Conservation (phyloP, 1,140 invertebrate genomes). For the Drosophila busckii region DNA sequence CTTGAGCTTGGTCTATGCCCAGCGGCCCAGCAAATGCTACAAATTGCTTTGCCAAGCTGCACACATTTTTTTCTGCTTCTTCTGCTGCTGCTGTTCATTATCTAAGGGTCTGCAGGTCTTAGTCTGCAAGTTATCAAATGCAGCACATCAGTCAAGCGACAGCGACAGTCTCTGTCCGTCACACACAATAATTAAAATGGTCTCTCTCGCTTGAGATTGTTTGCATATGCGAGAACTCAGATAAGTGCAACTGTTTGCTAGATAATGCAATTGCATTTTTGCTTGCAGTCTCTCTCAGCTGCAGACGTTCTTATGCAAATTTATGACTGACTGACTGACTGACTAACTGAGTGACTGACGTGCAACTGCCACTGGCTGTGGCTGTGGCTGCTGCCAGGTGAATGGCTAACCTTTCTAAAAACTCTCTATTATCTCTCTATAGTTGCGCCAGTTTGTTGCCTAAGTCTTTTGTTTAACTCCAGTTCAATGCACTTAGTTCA, state of each 20-base stretch:
- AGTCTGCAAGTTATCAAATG: slow-evolving; percentile 70
- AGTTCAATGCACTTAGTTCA: slow-evolving; percentile 50
- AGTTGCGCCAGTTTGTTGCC: slow-evolving; percentile 37
- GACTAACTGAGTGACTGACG: slow-evolving; percentile 34
- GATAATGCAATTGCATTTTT: slow-evolving; percentile 58
- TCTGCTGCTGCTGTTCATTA: slow-evolving; percentile 62
- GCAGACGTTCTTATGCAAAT: slow-evolving; percentile 71
- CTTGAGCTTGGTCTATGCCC: slow-evolving; percentile 6
- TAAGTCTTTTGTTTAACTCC: slow-evolving; percentile 37
- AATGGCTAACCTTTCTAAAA: slow-evolving; percentile 71
- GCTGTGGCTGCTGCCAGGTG: slow-evolving; percentile 23
- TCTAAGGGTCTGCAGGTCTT: slow-evolving; percentile 63
- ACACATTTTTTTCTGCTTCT: too few relatives aligned
- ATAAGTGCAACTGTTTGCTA: slow-evolving; percentile 55
- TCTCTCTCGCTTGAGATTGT: slow-evolving; percentile 37
- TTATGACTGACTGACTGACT: slow-evolving; percentile 65
- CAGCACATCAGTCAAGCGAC: slow-evolving; percentile 50
- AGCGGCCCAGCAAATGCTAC: slow-evolving; percentile 38
- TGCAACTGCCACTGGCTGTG: slow-evolving; percentile 40
- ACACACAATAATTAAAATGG: slow-evolving; percentile 76
- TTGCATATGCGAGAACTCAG: slow-evolving; percentile 54
- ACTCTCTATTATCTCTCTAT: slow-evolving; percentile 53
- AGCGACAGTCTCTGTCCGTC: slow-evolving; percentile 27
- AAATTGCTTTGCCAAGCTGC: slow-evolving; percentile 63
- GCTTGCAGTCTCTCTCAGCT: too few relatives aligned